These are phyloP conservation scores for Parnassius orleans DNA, from an alignment of 2,888 invertebrate genomes.

Conservation along the genomic window DNA sequence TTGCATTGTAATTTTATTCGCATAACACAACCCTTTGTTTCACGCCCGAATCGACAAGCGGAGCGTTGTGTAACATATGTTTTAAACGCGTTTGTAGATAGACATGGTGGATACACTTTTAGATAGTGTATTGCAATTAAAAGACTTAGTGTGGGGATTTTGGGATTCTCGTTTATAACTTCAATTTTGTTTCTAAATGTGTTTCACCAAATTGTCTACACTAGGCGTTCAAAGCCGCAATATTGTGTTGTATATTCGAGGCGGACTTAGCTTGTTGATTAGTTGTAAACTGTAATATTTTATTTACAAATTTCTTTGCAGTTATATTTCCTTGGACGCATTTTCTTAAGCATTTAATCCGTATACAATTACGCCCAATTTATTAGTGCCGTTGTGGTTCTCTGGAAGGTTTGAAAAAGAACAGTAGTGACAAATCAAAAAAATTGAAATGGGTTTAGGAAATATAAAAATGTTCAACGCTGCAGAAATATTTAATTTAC, in stretches of 20 bases:
- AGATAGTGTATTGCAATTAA: slow-evolving; percentile 9
- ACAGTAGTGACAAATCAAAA: not conserved
- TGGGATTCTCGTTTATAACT: no score
- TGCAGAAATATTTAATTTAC: no score
- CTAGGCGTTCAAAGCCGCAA: not conserved
- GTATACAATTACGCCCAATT: slow-evolving; percentile 9
- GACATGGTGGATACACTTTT: slow-evolving; percentile 32
- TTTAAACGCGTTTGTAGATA: not conserved
- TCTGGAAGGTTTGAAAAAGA: slow-evolving; percentile 13
- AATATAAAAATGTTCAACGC: no score
- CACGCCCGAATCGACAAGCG: not conserved
- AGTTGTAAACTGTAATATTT: slow-evolving; percentile 56
- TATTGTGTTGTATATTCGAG: slow-evolving; percentile 20
- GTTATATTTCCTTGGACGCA: slow-evolving; percentile 41
- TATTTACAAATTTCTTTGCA: slow-evolving; percentile 8
- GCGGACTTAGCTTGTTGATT: slow-evolving; percentile 52
- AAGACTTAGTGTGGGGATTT: no score
- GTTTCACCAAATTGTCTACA: not conserved
- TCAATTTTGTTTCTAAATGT: not conserved
- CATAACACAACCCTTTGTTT: slow-evolving; percentile 24
- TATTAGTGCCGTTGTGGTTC: not conserved
- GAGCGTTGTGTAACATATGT: slow-evolving; percentile 10
- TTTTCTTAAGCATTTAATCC: slow-evolving; percentile 61
- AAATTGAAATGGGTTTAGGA: no score
- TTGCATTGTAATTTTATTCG: slow-evolving; percentile 27